Evolutionary conservation across 2,113 vertebrate species (phyloP).

Genomic region (Ailuropoda melanoleuca): DNA sequence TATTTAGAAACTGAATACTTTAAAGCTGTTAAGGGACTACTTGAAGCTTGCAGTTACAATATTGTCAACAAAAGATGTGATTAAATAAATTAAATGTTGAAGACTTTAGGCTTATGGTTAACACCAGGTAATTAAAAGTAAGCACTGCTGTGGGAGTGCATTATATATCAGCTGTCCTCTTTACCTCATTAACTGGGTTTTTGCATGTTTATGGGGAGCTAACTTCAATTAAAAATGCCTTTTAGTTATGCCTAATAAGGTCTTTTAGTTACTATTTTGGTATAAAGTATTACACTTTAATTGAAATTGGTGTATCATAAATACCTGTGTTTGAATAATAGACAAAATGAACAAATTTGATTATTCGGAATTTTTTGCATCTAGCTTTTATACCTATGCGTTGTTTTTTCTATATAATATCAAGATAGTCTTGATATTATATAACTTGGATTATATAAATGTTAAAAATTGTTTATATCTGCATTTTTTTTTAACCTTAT

Average conservation of each 20-base stretch:
- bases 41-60: conserved; percentile 80
- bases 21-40: conserved; percentile 87
- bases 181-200: conserved; percentile 87
- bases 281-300: conserved; percentile 82
- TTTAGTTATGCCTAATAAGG: conserved; percentile 84
- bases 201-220: conserved; percentile 88
- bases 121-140: conserved; percentile 90
- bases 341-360: conserved; percentile 70
- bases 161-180: conserved; percentile 86
- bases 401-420: conserved; percentile 12
- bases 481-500: not conserved
- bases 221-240: conserved; percentile 87
- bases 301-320: conserved; percentile 82
- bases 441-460: conserved; percentile 31
- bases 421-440: conserved; percentile 7
- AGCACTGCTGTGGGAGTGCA: conserved; percentile 87
- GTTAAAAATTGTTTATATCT: conserved; percentile 4
- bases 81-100: conserved; percentile 89
- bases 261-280: conserved; percentile 83
- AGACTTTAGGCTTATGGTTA: conserved; percentile 86
- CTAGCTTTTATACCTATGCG: conserved; percentile 33
- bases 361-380: conserved; percentile 68
- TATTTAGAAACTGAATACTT: conserved; percentile 82
- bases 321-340: conserved; percentile 73
- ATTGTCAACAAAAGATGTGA: conserved; percentile 86